Conservation (phyloP, 2,113 vertebrate genomes). For the Brienomyrus brachyistius region DNA sequence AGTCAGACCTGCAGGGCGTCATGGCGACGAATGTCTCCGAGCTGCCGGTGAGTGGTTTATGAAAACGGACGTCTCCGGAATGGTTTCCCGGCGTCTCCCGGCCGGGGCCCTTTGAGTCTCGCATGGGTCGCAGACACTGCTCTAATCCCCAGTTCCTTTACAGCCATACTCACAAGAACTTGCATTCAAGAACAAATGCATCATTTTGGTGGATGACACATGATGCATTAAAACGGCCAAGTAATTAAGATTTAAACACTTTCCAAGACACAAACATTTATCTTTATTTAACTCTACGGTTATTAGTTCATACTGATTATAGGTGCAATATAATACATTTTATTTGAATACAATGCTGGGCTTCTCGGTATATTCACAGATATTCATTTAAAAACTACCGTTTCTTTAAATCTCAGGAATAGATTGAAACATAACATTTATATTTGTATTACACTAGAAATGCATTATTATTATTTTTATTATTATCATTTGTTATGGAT, state of each 20-base stretch:
- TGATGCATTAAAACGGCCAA: background rate
- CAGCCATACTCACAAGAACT: background rate
- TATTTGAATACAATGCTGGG: background rate
- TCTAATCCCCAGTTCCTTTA: background rate
- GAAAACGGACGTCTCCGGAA: background rate
- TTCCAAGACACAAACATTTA: background rate
- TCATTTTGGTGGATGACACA: background rate
- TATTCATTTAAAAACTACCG: background rate
- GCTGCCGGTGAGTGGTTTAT: constrained; percentile 66
- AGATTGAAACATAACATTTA: background rate
- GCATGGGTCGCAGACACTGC: background rate
- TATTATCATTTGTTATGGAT: background rate
- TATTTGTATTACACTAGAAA: background rate
- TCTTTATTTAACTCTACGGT: background rate
- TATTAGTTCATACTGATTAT: background rate
- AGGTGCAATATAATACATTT: background rate
- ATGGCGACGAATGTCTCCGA: constrained; percentile 75
- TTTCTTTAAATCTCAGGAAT: background rate
- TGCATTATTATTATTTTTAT: background rate
- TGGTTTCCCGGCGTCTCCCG: background rate
- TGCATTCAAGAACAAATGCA: background rate
- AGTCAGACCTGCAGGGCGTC: constrained; percentile 76
- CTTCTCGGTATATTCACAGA: background rate
- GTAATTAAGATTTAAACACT: background rate
- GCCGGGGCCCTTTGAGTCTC: too few relatives aligned